Evolutionary conservation across 2,797 vertebrate species (phyloP).

Genomic region (Semaprochilodus insignis): DNA sequence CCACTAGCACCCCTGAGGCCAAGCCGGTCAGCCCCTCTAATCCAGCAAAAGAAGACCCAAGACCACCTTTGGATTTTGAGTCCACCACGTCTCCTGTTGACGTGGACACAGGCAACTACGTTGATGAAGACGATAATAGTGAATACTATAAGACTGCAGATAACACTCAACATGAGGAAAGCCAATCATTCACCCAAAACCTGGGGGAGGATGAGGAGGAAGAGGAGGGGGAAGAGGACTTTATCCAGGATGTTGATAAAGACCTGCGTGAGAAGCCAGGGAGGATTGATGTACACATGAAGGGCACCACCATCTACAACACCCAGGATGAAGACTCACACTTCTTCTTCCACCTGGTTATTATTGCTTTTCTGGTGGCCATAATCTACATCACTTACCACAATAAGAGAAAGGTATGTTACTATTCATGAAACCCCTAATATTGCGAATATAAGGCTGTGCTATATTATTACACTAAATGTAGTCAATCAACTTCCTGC

Average conservation of each 20-base stretch:
- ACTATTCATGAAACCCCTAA: neutral
- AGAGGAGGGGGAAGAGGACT: neutral
- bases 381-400: conserved; percentile 93
- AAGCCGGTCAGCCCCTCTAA: neutral
- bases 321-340: conserved; percentile 88
- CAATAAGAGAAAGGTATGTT: conserved; percentile 95
- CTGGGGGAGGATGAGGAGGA: conserved; percentile 43
- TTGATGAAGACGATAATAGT: conserved; percentile 46
- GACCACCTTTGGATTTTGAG: neutral
- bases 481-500: neutral
- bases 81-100: conserved; percentile 4
- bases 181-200: conserved; percentile 58
- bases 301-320: conserved; percentile 72
- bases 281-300: conserved; percentile 57
- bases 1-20: neutral
- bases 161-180: neutral
- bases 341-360: conserved; percentile 94
- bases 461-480: too few relatives aligned
- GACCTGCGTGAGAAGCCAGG: neutral
- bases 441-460: too few relatives aligned
- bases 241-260: conserved; percentile 16
- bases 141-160: neutral
- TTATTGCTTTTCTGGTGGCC: conserved; percentile 91
- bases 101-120: neutral
- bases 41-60: neutral